Evolutionary conservation across 2,888 invertebrate species (phyloP).

Genomic region (Phengaris alcon): DNA sequence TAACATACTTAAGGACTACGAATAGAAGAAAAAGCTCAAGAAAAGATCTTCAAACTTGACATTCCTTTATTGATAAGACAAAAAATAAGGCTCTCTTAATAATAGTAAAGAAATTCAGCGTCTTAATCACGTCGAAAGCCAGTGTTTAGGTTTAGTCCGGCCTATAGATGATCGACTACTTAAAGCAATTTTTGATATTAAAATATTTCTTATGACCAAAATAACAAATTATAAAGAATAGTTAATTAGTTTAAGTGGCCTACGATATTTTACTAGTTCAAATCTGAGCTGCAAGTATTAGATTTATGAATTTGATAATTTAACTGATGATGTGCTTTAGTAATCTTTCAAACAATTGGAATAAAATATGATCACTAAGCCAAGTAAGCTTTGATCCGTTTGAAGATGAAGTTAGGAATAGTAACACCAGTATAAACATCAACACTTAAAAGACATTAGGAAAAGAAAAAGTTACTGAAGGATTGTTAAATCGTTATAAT

Average conservation of each 20-base stretch:
- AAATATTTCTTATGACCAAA: constrained; percentile 27
- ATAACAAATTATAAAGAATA: constrained; percentile 14
- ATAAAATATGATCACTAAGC: background rate
- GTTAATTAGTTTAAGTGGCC: constrained; percentile 42
- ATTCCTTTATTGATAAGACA: background rate
- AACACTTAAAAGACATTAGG: background rate
- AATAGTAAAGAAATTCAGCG: constrained; percentile 11
- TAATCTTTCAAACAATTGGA: constrained; percentile 2
- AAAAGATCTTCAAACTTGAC: background rate
- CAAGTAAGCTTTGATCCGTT: background rate
- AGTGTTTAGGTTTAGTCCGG: constrained; percentile 55
- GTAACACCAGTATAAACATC: background rate
- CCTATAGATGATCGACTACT: constrained; percentile 48
- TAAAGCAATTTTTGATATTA: constrained; percentile 19
- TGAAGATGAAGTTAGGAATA: too few species aligned
- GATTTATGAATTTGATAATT: constrained; percentile 28
- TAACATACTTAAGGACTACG: background rate
- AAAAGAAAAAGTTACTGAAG: background rate
- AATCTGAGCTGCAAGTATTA: constrained; percentile 24
- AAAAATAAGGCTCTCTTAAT: background rate
- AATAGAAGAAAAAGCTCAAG: background rate
- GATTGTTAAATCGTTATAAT: constrained; percentile 34
- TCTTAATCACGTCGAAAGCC: constrained; percentile 13
- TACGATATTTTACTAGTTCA: constrained; percentile 32
- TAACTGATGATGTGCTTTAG: background rate